Evolutionary conservation across 2,888 invertebrate genomes (phyloP).

Genomic region (Acrocera orbiculus): DNA sequence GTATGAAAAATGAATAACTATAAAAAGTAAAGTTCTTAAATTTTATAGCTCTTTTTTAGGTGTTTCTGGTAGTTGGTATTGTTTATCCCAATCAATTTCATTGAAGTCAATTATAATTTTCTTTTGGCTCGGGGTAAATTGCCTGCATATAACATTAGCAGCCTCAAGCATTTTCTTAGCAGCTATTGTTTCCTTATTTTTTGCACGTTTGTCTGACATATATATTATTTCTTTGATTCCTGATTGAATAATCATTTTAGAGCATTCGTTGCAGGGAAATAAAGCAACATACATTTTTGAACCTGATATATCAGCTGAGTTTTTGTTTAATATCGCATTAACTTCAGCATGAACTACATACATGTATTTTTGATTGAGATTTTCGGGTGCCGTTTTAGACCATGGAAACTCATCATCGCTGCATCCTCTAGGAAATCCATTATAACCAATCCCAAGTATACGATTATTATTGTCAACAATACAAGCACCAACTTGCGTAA

Average conservation of each 20-base stretch:
- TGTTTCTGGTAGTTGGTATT: slow-evolving; percentile 10
- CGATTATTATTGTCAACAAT: slow-evolving; percentile 71
- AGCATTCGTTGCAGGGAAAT: slow-evolving; percentile 96
- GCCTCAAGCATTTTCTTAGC: slow-evolving; percentile 69
- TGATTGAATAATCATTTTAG: slow-evolving; percentile 89
- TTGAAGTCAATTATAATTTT: slow-evolving; percentile 52
- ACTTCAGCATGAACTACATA: slow-evolving; percentile 97
- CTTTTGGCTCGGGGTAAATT: slow-evolving; percentile 41
- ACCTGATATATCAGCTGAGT: slow-evolving; percentile 52
- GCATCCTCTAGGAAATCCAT: slow-evolving; percentile 90
- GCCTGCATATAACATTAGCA: slow-evolving; percentile 50
- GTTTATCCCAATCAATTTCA: slow-evolving; percentile 11
- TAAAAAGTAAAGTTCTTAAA: too few relatives aligned
- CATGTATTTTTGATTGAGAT: slow-evolving; percentile 59
- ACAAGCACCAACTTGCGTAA: slow-evolving; percentile 87
- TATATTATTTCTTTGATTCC: slow-evolving; percentile 66
- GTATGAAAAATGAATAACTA: too few relatives aligned
- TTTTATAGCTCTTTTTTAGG: too few relatives aligned
- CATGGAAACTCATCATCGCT: slow-evolving; percentile 80
- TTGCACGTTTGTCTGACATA: slow-evolving; percentile 62
- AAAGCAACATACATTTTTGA: slow-evolving; percentile 76
- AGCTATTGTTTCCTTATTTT: slow-evolving; percentile 50
- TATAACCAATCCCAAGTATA: slow-evolving; percentile 90
- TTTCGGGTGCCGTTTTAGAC: slow-evolving; percentile 41
- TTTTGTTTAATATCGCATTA: slow-evolving; percentile 90